A percentile compares a stretch with the other conserved stretches of the same genome.
Evolutionary conservation across 2,888 invertebrate species (phyloP).

Genomic region (Lasioglossum pauxillum): DNA sequence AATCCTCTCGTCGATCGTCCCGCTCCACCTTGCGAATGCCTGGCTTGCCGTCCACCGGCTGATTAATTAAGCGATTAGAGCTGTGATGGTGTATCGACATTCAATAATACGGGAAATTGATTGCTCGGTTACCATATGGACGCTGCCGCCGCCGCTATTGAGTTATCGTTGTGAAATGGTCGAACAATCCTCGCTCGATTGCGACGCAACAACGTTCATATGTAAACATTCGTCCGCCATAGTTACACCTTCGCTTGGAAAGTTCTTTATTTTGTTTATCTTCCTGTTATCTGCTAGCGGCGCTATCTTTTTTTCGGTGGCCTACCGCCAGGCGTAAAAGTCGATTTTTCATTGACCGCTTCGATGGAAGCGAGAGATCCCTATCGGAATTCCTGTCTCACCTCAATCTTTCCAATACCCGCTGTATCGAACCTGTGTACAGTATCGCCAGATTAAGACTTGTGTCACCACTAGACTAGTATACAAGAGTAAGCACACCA

Average conservation of each 20-base stretch:
- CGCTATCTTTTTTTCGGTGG: conserved; percentile 40
- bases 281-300: conserved; percentile 42
- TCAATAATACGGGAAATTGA: conserved; percentile 23
- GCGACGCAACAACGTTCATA: conserved; percentile 33
- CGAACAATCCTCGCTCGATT: conserved; percentile 33
- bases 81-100: not conserved
- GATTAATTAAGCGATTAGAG: conserved; percentile 33
- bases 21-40: conserved; percentile 12
- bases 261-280: conserved; percentile 15
- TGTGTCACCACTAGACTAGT: too few relatives aligned
- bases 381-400: not conserved
- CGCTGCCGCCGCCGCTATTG: not conserved
- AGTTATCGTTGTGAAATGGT: conserved; percentile 31
- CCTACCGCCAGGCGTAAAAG: conserved; percentile 36
- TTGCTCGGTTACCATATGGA: conserved; percentile 11
- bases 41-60: not conserved
- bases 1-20: too few relatives aligned
- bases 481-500: too few relatives aligned
- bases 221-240: conserved; percentile 36
- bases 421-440: not conserved
- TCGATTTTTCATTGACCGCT: conserved; percentile 28
- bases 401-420: not conserved
- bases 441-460: too few relatives aligned
- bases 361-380: not conserved
- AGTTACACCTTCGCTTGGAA: conserved; percentile 27